Evolutionary conservation across 2,888 invertebrate genomes (phyloP), one percentile per base, ranked within the genome.

Genomic region (Pelosia muscerda): DNA sequence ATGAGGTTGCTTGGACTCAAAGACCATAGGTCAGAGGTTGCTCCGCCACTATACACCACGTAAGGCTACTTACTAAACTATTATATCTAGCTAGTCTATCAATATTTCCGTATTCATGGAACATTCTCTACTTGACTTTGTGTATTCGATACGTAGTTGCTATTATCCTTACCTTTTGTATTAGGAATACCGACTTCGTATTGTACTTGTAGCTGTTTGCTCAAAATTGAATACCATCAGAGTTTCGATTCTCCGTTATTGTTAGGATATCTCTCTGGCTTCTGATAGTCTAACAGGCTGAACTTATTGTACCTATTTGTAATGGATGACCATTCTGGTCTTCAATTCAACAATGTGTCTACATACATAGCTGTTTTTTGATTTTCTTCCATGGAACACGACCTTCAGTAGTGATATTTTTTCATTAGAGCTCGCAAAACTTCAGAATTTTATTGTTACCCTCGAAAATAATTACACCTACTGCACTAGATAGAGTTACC

Each of bases 111-210:
- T 19, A 19, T 49, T 49, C 49, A 49, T 49, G n/a, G n/a, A 49
- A 49, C 19, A 49, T 49, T 49, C 42, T 42, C 5, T 42, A 42
- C 42, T 42, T 42, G 4, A 15, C 38, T 38, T 15, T 15, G 38
- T 38, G 1, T 42, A 19, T 42, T 19, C 5, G 49, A n/a, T 49
- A 49, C 49, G 84, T 49, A 49, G 86, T 78, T 84, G 79, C 73
- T 76, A 75, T 78, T 76, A 79, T 78, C 75, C 80, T 82, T 72
- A 81, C 49, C 49, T 49, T 49, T 49, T 49, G 19, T n/a, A n/a
- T 49, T 49, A n/a, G n/a, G n/a, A 49, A 49, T 49, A n/a, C 49
- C n/a, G 49, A 78, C 67, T 77, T 69, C 67, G 68, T 68, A 60
- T 64, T 23, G 54, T 28, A 31, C n/a, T 23, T 34, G 23, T 11